These are phyloP conservation scores for Pachliopta kotzebuea DNA, from an alignment of 2,888 invertebrate species.

Conservation along the genomic window DNA sequence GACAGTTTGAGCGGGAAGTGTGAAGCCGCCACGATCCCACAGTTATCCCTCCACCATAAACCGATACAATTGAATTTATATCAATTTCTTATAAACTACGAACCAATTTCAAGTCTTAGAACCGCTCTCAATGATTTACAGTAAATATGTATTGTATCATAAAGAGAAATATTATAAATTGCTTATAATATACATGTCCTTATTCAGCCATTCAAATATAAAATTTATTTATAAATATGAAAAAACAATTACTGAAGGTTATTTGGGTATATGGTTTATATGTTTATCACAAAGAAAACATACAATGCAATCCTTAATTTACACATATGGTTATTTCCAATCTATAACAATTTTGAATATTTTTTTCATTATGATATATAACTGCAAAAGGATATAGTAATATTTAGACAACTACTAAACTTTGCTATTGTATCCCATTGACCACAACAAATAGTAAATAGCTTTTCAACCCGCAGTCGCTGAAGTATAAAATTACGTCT, in stretches of 20 bases:
- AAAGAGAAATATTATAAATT: neutral
- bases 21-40: conserved; percentile 63
- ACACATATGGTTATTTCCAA: too few relatives aligned
- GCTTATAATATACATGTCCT: neutral
- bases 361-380: too few relatives aligned
- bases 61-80: conserved; percentile 43
- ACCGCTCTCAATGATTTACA: neutral
- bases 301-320: neutral
- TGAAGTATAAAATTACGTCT: conserved; percentile 9
- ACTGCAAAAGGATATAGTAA: too few relatives aligned
- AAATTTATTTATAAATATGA: neutral
- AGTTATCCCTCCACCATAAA: conserved; percentile 49
- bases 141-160: neutral
- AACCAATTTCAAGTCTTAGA: conserved; percentile 6
- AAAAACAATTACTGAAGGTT: too few relatives aligned
- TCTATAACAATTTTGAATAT: too few relatives aligned
- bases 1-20: conserved; percentile 55
- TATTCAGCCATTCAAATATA: neutral
- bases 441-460: conserved; percentile 6
- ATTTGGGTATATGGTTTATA: too few relatives aligned
- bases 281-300: neutral
- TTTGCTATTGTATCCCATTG: conserved; percentile 1
- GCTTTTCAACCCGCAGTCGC: neutral
- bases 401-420: too few relatives aligned
- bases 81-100: conserved; percentile 39